phyloP scores from a whole-genome alignment of 2,888 invertebrate species.

The Pecten maximus region DNA sequence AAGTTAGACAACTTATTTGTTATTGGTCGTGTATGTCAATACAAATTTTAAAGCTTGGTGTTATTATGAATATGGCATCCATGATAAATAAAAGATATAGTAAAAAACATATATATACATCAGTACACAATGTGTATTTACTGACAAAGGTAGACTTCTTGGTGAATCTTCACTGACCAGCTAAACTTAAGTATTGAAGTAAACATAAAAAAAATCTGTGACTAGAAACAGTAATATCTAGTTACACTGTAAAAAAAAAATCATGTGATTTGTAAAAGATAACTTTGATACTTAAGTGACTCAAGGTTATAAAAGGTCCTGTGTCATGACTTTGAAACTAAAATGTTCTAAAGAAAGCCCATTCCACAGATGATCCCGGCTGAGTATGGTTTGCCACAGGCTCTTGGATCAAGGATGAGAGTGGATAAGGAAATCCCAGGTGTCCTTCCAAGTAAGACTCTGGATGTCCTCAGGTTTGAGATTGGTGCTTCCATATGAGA shows the following conservation, averaged over 20 bases:
- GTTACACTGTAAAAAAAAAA: neutral
- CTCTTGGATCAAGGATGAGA: neutral
- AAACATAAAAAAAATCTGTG: neutral
- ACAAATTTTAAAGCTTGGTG: no score
- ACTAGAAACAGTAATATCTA: neutral
- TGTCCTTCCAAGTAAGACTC: slow-evolving; percentile 70
- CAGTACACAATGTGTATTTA: no score
- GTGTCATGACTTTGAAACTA: neutral
- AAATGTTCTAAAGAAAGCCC: neutral
- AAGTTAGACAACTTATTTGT: no score
- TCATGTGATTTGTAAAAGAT: neutral
- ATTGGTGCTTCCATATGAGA: slow-evolving; percentile 68
- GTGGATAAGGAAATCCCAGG: slow-evolving; percentile 76
- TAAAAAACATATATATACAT: no score
- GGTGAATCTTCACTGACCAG: no score
- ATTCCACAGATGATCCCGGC: neutral
- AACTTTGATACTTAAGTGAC: neutral
- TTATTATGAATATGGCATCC: no score
- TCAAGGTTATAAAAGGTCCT: neutral
- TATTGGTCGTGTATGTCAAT: no score
- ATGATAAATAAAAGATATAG: no score
- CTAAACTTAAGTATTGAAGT: no score
- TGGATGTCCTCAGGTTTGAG: slow-evolving; percentile 65
- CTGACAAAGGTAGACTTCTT: no score
- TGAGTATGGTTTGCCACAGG: neutral